A percentile compares a stretch with the other conserved stretches of the same genome.
Evolutionary conservation across 2,113 vertebrate genomes (phyloP).

Genomic region (Oceanites oceanicus): DNA sequence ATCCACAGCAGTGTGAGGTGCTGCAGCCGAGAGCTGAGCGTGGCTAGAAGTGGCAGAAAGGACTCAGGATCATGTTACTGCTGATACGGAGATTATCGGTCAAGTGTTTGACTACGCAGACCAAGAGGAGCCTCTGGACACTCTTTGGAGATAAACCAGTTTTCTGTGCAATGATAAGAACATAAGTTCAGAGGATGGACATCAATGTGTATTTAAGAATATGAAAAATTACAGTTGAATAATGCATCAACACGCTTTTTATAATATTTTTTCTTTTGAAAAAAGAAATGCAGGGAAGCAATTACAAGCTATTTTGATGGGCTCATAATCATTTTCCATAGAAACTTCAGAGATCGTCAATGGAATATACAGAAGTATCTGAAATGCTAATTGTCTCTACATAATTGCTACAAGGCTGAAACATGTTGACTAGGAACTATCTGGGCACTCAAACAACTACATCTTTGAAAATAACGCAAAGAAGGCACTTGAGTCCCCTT

Average conservation of each 20-base stretch:
- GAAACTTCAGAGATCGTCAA: conserved; percentile 33
- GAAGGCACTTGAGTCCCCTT: neutral
- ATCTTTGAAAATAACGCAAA: neutral
- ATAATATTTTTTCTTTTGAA: neutral
- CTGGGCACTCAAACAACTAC: neutral
- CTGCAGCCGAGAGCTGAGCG: neutral
- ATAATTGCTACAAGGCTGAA: conserved; percentile 45
- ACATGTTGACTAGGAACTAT: conserved; percentile 9
- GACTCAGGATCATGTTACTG: neutral
- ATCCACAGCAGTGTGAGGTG: neutral
- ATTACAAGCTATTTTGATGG: conserved; percentile 31
- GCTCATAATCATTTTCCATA: conserved; percentile 14
- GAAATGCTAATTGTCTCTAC: conserved; percentile 28
- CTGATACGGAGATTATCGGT: neutral
- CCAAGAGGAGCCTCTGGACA: neutral
- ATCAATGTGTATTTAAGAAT: neutral
- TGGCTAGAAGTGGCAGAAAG: neutral
- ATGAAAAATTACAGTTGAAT: neutral
- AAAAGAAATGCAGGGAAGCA: neutral
- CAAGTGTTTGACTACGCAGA: neutral
- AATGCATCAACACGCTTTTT: neutral
- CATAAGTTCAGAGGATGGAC: neutral
- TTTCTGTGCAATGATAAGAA: neutral
- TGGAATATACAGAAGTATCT: conserved; percentile 23
- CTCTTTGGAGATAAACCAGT: neutral